These are phyloP conservation scores for Corbicula japonica DNA, from an alignment of 2,888 invertebrate genomes.

Conservation along the genomic window DNA sequence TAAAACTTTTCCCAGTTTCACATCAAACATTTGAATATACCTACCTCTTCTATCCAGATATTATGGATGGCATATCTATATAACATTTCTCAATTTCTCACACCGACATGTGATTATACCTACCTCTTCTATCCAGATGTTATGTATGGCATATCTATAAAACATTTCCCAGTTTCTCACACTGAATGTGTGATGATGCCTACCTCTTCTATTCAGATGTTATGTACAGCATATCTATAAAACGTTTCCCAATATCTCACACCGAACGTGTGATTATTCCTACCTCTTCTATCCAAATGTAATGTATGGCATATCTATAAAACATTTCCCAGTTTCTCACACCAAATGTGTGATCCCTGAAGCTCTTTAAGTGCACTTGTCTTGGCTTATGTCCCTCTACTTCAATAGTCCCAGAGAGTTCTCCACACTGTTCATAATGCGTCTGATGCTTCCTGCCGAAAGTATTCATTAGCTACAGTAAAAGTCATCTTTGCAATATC, in stretches of 20 bases:
- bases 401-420: slow-evolving; percentile 75
- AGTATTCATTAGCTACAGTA: neutral
- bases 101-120: too few species aligned
- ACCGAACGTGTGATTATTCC: neutral
- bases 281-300: slow-evolving; percentile 80
- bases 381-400: slow-evolving; percentile 79
- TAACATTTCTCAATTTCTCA: slow-evolving; percentile 81
- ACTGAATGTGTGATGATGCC: slow-evolving; percentile 83
- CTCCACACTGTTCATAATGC: slow-evolving; percentile 85
- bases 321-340: slow-evolving; percentile 81
- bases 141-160: slow-evolving; percentile 81
- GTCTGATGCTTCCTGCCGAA: slow-evolving; percentile 80
- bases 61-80: slow-evolving; percentile 82
- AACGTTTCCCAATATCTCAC: too few species aligned
- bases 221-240: neutral
- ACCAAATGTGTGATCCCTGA: slow-evolving; percentile 83
- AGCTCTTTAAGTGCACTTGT: slow-evolving; percentile 71
- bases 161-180: slow-evolving; percentile 82
- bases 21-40: neutral
- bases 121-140: slow-evolving; percentile 79
- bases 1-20: too few species aligned
- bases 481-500: neutral
- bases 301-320: slow-evolving; percentile 82
- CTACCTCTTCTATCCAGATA: slow-evolving; percentile 79
- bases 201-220: too few species aligned